A percentile compares a stretch with the other conserved stretches of the same genome.
These are phyloP conservation scores for Aplysina aerophoba DNA, from an alignment of 37 sponge, comb jelly and placozoan genomes.

Conservation along the genomic window DNA sequence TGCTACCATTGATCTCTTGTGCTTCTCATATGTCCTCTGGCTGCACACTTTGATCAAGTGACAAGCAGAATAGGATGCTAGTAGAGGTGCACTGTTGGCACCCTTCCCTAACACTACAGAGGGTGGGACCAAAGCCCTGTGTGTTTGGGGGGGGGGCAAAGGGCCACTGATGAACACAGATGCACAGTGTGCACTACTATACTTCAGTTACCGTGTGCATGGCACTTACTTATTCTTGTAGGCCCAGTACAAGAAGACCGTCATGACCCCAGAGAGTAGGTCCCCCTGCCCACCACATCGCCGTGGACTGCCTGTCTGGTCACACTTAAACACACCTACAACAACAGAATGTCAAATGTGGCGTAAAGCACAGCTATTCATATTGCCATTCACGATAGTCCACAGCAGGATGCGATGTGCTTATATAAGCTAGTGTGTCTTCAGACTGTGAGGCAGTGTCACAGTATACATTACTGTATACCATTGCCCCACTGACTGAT, in stretches of 20 bases:
- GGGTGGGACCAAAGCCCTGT: not conserved
- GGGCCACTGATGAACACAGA: not conserved
- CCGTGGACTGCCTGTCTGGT: slow-evolving; percentile 69
- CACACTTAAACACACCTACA: slow-evolving; percentile 52
- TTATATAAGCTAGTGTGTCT: too few species aligned
- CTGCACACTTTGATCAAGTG: slow-evolving; percentile 74
- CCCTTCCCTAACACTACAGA: not conserved
- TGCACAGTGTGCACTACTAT: too few species aligned
- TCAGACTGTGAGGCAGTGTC: too few species aligned
- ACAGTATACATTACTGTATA: too few species aligned
- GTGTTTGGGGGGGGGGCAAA: not conserved
- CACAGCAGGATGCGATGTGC: too few species aligned
- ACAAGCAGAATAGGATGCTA: slow-evolving; percentile 82
- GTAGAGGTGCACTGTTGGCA: slow-evolving; percentile 30
- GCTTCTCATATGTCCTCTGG: slow-evolving; percentile 54
- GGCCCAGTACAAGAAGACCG: slow-evolving; percentile 86
- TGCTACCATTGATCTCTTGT: slow-evolving; percentile 81
- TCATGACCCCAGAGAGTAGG: slow-evolving; percentile 86
- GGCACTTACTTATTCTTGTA: slow-evolving; percentile 32
- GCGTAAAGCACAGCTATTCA: not conserved
- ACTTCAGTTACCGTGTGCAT: too few species aligned
- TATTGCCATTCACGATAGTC: too few species aligned
- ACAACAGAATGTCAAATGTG: not conserved
- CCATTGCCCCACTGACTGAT: too few species aligned
- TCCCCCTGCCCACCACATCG: slow-evolving; percentile 98